phyloP scores from a whole-genome alignment of 2,888 invertebrate species.

The Idaea biselata region DNA sequence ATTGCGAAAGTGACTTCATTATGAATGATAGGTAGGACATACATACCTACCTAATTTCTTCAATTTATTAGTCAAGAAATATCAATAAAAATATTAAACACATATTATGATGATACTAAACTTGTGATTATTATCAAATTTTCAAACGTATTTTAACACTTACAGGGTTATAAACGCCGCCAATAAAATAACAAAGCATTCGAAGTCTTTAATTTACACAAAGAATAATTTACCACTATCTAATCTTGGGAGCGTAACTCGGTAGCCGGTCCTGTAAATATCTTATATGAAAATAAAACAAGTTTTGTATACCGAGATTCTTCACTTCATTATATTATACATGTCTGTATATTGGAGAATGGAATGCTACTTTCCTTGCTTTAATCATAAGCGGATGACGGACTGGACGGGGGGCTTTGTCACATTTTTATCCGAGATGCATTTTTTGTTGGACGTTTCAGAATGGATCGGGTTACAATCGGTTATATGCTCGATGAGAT shows the following conservation, averaged over 20 bases:
- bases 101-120: not conserved
- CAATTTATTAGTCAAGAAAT: not conserved
- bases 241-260: constrained; percentile 58
- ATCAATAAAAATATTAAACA: constrained; percentile 11
- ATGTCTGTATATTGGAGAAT: constrained; percentile 44
- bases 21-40: not conserved
- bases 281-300: constrained; percentile 47
- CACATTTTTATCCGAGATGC: constrained; percentile 46
- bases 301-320: constrained; percentile 31
- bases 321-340: constrained; percentile 12
- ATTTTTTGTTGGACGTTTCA: constrained; percentile 35
- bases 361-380: constrained; percentile 60
- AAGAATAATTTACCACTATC: constrained; percentile 58
- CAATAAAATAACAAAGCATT: constrained; percentile 24
- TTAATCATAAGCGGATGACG: constrained; percentile 63
- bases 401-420: constrained; percentile 43
- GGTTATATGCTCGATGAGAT: constrained; percentile 32
- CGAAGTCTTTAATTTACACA: constrained; percentile 40
- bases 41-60: too few species aligned
- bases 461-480: constrained; percentile 41
- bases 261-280: constrained; percentile 43
- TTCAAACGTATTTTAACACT: not conserved
- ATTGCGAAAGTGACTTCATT: not conserved
- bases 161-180: constrained; percentile 23
- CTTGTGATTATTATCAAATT: not conserved